Base-by-base conservation (phyloP, 2,888 invertebrate species). In the Chaitophorus viminalis region DNA sequence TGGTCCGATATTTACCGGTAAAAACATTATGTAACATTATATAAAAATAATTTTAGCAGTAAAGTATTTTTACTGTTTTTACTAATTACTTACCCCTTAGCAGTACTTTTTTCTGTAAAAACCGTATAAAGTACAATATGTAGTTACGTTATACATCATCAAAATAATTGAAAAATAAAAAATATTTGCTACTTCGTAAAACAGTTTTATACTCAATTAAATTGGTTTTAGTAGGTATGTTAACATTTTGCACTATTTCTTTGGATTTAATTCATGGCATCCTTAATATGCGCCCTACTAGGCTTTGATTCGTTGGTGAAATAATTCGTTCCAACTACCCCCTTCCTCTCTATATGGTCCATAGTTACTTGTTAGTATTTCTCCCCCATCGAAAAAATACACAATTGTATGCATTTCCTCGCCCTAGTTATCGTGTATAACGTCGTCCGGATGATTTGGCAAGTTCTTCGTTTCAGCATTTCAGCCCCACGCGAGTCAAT, bases 381-480 rank as follows among this genome's bases (percentile, higher is more conserved):
- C 75, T 75, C 85, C 85, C 77, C 39, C 31, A 6, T 18, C 33
- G 52, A 33, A 68, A 85, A 77, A 85, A 33, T 77, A 68, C 68
- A 77, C 52, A 11, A 68, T 84, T 68, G 68, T 77, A 68, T 77
- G n/a, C 77, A 52, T 85, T 68, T 85, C 33, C 31, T 52, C 68
- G 33, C 85, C 85, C 77, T 68, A 85, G 76, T 85, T 77, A 77
- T 68, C 77, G 33, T 70, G 68, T 70, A 33, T 52, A 77, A 83
- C 84, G 76, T 78, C 85, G 21, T 78, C 18, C 36, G 29, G 78
- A 86, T 86, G 85, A 86, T 86, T 78, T 86, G 52, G 78, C 78
- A 78, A 76, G 54, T 86, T 86, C 78, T 70, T 78, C 78, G 25
- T 86, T 70, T 21, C 21, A 70, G 36, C 78, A 29, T 86, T 70